Evolutionary conservation across 2,888 invertebrate species (phyloP).

Genomic region (Spilarctia lutea): DNA sequence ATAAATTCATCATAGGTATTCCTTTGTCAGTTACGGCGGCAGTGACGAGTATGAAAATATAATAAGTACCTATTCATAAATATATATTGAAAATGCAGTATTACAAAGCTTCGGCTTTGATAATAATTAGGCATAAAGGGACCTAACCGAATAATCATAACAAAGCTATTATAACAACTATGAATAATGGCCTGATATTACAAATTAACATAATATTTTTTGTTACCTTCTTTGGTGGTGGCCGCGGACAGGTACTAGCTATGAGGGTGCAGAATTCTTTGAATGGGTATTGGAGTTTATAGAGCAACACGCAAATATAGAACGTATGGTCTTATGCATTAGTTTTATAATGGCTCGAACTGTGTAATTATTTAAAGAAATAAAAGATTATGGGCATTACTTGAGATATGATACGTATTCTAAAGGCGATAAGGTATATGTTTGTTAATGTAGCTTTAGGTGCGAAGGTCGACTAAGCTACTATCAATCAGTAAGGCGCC

Average conservation of each 20-base stretch:
- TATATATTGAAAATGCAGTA: slow-evolving; percentile 54
- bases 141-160: slow-evolving; percentile 82
- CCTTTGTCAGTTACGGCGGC: slow-evolving; percentile 25
- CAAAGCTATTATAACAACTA: slow-evolving; percentile 83
- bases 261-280: slow-evolving; percentile 86
- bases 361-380: slow-evolving; percentile 49
- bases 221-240: slow-evolving; percentile 81
- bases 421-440: slow-evolving; percentile 49
- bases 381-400: slow-evolving; percentile 33
- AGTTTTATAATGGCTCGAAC: slow-evolving; percentile 42
- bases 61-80: slow-evolving; percentile 48
- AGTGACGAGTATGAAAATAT: slow-evolving; percentile 67
- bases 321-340: slow-evolving; percentile 36
- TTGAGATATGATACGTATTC: slow-evolving; percentile 48
- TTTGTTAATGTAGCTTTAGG: slow-evolving; percentile 57
- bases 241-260: slow-evolving; percentile 84
- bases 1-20: slow-evolving; percentile 20
- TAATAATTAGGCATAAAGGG: slow-evolving; percentile 73
- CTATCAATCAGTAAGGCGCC: slow-evolving; percentile 86
- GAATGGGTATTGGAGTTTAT: slow-evolving; percentile 73
- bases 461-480: slow-evolving; percentile 78
- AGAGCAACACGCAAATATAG: slow-evolving; percentile 35
- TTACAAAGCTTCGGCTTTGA: slow-evolving; percentile 62
- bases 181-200: slow-evolving; percentile 82
- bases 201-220: slow-evolving; percentile 85